Evolutionary conservation across 2,797 vertebrate species (phyloP), one percentile per base, ranked within the genome.

Genomic region (Trematomus bernacchii): DNA sequence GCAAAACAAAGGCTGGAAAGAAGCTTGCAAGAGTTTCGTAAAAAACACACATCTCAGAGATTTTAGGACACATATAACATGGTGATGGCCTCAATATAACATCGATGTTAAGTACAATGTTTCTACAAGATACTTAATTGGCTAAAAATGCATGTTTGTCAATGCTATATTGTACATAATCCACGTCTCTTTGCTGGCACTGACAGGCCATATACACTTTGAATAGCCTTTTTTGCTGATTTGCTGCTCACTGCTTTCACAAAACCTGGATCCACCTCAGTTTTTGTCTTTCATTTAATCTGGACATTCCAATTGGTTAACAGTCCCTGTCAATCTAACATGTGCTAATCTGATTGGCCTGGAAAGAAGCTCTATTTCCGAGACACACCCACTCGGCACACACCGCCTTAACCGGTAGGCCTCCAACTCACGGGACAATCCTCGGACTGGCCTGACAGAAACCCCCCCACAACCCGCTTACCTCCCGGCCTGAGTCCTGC

Each of bases 341-440:
- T 1, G 3, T 7, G 3, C 7, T 13, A 27, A 37, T 82, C 8
- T 55, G 55, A 94, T 91, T 93, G 92, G 91, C 10, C 60, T 1
- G 2, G 14, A 62, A 23, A 13, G n/a, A 21, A 12, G 14, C 61
- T 75, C 59, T 6, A 44, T 78, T 30, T 19, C 6, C 1, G 21
- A 70, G 63, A 72, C 89, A 94, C 95, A 89, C 94, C 95, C 86
- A 88, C 88, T 82, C n/a, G 51, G 58, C 33, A 47, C 65, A 80
- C 69, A 78, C 74, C 77, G 89, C 85, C 89, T 94, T 92, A 89
- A 95, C 95, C 95, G 95, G 95, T 95, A 96, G 95, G 95, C 95
- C 95, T 90, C 85, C 48, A 46, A 80, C 64, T 66, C 84, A 80
- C 76, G 85, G 79, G 77, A 73, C 82, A 83, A 92, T 87, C 95